phyloP scores from a whole-genome alignment of 1,140 invertebrate species.

The Ceratitis capitata region DNA sequence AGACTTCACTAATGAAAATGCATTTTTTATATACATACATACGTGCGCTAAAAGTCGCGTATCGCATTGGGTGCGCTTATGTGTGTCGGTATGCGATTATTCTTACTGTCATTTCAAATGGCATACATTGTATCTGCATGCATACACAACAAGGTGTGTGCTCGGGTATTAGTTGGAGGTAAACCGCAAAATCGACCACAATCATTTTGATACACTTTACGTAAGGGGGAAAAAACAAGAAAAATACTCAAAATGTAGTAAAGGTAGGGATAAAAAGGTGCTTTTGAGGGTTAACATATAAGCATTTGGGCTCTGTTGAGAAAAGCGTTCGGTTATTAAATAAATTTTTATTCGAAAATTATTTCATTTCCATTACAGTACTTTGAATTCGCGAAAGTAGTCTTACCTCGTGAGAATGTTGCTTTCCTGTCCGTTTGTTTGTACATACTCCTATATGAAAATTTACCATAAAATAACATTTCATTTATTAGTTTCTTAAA shows the following conservation, averaged over 20 bases:
- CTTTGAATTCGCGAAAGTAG: too few species aligned
- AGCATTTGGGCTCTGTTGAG: too few species aligned
- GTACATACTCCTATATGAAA: too few species aligned
- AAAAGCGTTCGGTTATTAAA: too few species aligned
- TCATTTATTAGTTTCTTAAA: too few species aligned
- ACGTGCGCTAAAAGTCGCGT: not conserved
- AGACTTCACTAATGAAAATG: conserved; percentile 3
- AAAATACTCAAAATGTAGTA: not conserved
- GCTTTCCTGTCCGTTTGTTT: too few species aligned
- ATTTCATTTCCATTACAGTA: too few species aligned
- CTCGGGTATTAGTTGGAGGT: not conserved
- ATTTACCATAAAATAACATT: too few species aligned
- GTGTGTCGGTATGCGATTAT: not conserved
- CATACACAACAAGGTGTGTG: too few species aligned
- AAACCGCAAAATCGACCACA: conserved; percentile 23
- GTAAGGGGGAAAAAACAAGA: not conserved
- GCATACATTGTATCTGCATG: too few species aligned
- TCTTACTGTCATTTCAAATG: not conserved
- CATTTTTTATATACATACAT: conserved; percentile 3
- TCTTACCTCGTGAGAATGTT: too few species aligned
- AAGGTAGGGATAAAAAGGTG: not conserved
- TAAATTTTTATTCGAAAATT: too few species aligned
- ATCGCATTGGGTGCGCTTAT: not conserved
- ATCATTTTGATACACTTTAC: not conserved
- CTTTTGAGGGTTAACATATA: not conserved